These are phyloP conservation scores for Caenorhabditis briggsae DNA, from an alignment of 1,140 invertebrate genomes.

Conservation along the genomic window DNA sequence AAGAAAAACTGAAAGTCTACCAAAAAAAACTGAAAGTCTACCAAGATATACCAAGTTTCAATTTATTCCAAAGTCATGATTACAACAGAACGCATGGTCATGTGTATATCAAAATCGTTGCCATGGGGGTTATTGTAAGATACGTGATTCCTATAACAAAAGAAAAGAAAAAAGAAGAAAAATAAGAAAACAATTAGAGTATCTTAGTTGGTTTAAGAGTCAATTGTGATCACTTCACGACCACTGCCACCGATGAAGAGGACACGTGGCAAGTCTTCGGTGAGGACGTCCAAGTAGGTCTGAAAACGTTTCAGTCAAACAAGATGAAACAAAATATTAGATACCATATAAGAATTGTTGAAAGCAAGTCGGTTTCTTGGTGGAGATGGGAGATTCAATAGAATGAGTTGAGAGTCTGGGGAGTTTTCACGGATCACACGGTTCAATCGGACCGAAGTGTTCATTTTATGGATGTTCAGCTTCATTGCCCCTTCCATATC, in stretches of 20 bases:
- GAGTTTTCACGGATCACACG: constrained; percentile 97
- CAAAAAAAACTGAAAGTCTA: neutral
- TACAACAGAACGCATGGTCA: constrained; percentile 15
- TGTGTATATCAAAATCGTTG: constrained; percentile 19
- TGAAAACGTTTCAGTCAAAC: neutral
- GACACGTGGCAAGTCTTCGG: constrained; percentile 94
- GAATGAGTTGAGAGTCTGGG: constrained; percentile 95
- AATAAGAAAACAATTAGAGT: neutral
- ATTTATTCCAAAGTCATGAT: constrained; percentile 41
- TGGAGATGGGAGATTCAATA: constrained; percentile 95
- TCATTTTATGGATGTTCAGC: constrained; percentile 84
- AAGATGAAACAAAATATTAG: too few relatives aligned
- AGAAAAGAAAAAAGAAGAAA: neutral
- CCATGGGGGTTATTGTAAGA: constrained; percentile 13
- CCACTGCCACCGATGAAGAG: constrained; percentile 97
- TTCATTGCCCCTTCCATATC: constrained; percentile 52
- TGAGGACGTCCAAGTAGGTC: constrained; percentile 97
- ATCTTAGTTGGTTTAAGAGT: constrained; percentile 83
- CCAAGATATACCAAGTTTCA: constrained; percentile 32
- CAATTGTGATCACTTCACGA: constrained; percentile 98
- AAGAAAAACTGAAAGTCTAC: neutral
- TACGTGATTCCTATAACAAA: constrained; percentile 53
- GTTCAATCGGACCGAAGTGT: constrained; percentile 97
- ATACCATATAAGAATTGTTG: constrained; percentile 85
- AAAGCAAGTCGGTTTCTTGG: constrained; percentile 82